A percentile compares a stretch with the other conserved stretches of the same genome.
Conservation (phyloP, 2,797 vertebrate genomes). For the Periophthalmus magnuspinnatus region DNA sequence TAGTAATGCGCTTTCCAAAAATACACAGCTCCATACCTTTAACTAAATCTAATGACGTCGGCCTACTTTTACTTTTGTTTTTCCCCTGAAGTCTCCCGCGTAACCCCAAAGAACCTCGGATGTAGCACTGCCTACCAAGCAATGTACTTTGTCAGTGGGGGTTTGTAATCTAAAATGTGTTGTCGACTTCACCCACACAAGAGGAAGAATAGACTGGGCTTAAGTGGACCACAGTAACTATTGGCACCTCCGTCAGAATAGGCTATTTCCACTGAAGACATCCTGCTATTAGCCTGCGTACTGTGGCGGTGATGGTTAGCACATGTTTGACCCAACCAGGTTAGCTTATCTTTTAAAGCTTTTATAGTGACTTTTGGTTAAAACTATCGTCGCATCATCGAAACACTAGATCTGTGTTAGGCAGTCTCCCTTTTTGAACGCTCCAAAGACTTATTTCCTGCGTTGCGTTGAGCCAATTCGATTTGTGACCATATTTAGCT, state of each 20-base stretch:
- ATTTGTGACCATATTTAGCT: not conserved
- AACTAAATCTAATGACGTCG: not conserved
- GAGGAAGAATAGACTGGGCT: conserved; percentile 34
- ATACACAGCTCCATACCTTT: not conserved
- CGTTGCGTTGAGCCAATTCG: not conserved
- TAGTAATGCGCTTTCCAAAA: not conserved
- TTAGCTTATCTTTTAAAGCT: not conserved
- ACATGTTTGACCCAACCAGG: conserved; percentile 22
- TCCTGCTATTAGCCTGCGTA: conserved; percentile 25
- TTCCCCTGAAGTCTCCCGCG: conserved; percentile 1
- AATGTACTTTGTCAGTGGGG: conserved; percentile 30
- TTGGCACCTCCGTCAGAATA: conserved; percentile 34
- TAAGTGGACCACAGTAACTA: conserved; percentile 47
- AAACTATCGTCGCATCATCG: not conserved
- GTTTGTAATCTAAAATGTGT: conserved; percentile 51
- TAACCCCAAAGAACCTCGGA: conserved; percentile 43
- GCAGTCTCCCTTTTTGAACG: not conserved
- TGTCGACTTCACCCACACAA: conserved; percentile 42
- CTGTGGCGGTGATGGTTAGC: conserved; percentile 15
- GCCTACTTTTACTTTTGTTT: not conserved
- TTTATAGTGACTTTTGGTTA: not conserved
- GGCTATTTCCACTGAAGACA: conserved; percentile 28
- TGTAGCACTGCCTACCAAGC: conserved; percentile 32
- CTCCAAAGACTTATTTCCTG: not conserved
- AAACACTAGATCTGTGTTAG: not conserved